These are phyloP conservation scores for Scalopus aquaticus DNA, from an alignment of 2,113 vertebrate genomes.

Conservation along the genomic window DNA sequence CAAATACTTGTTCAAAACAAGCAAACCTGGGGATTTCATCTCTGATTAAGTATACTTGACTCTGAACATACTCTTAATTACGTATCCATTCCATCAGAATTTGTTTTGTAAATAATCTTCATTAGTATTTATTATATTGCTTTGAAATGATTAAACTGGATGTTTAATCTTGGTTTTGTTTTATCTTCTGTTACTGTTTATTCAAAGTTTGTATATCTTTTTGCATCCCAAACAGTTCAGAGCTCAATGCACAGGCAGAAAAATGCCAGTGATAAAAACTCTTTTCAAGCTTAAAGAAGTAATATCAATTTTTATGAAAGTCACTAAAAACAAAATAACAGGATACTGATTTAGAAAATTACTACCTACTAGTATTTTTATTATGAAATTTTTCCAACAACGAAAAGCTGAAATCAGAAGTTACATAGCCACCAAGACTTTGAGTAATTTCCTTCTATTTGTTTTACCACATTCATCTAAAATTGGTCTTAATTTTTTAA, in stretches of 20 bases:
- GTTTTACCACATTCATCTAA: neutral
- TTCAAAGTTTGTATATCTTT: neutral
- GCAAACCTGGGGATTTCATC: neutral
- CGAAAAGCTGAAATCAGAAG: neutral
- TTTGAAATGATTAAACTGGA: constrained; percentile 27
- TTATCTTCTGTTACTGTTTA: neutral
- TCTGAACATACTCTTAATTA: neutral
- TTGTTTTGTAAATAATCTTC: neutral
- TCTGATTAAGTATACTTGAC: neutral
- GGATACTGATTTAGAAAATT: neutral
- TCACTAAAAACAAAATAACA: neutral
- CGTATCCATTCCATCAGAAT: neutral
- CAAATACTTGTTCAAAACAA: constrained; percentile 40
- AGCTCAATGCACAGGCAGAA: neutral
- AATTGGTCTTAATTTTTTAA: neutral
- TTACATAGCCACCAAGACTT: neutral
- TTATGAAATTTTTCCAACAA: neutral
- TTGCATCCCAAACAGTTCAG: neutral
- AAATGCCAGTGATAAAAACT: neutral
- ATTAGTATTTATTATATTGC: neutral
- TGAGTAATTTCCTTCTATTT: neutral
- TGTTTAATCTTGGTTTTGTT: too few species aligned
- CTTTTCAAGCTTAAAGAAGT: constrained; percentile 42
- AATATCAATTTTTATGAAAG: constrained; percentile 1
- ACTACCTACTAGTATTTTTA: neutral